A percentile compares a stretch with the other conserved stretches of the same genome.
Evolutionary conservation across 2,888 invertebrate species (phyloP).

Genomic region (Platyscelio sp.): DNA sequence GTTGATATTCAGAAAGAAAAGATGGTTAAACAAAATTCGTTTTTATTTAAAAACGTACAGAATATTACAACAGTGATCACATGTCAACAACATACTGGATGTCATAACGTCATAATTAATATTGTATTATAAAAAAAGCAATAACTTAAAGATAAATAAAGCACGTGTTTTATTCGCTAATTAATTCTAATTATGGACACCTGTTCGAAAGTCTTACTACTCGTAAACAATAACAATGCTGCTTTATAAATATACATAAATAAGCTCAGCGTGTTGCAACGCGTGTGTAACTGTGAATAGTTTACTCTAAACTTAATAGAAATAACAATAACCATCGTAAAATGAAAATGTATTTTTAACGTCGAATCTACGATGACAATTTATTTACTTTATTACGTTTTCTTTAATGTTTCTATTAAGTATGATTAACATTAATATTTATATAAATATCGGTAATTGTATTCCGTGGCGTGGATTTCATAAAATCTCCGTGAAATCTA

Average conservation of each 20-base stretch:
- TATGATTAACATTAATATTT: too few species aligned
- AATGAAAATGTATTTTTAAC: too few species aligned
- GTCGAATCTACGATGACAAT: too few species aligned
- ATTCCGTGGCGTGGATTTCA: too few species aligned
- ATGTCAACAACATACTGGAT: conserved; percentile 37
- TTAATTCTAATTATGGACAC: conserved; percentile 31
- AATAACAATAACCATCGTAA: neutral
- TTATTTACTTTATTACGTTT: too few species aligned
- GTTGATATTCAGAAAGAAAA: too few species aligned
- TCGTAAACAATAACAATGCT: neutral
- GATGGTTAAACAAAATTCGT: conserved; percentile 3
- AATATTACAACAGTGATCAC: conserved; percentile 52
- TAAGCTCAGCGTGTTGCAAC: neutral
- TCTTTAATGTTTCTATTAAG: too few species aligned
- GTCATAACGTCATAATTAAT: conserved; percentile 31
- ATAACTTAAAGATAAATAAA: conserved; percentile 63
- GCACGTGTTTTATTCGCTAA: conserved; percentile 8
- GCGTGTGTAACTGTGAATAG: neutral
- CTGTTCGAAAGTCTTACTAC: neutral
- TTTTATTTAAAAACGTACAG: conserved; percentile 69
- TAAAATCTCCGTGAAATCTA: too few species aligned
- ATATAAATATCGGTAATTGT: too few species aligned
- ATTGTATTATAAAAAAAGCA: conserved; percentile 44
- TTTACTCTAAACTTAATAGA: conserved; percentile 7
- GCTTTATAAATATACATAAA: conserved; percentile 3